Conservation (phyloP, 2,797 vertebrate genomes). For the Streptopelia turtur region DNA sequence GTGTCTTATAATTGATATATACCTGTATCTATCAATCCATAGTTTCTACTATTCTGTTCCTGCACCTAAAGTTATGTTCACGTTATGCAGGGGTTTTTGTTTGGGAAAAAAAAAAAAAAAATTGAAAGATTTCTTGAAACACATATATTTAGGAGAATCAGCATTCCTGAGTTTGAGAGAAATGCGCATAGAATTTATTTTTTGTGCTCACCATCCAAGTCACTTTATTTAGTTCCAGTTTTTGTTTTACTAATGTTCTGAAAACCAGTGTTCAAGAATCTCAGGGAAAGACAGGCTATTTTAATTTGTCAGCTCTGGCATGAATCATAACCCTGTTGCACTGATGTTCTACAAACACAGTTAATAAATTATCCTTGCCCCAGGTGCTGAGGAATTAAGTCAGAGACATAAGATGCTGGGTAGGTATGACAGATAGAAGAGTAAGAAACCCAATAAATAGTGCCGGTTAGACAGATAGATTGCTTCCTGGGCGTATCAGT, state of each 20-base stretch:
- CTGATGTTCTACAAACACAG: slow-evolving; percentile 20
- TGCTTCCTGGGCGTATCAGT: not conserved
- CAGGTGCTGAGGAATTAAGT: slow-evolving; percentile 21
- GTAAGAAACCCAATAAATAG: not conserved
- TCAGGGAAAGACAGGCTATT: not conserved
- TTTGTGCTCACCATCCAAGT: not conserved
- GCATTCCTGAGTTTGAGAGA: not conserved
- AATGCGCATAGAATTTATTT: not conserved
- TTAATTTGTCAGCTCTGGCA: slow-evolving; percentile 20
- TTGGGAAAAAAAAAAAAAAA: not conserved
- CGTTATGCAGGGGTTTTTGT: not conserved
- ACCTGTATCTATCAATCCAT: not conserved
- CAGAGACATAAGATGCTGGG: not conserved
- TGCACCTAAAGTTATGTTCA: not conserved
- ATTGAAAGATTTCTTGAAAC: not conserved
- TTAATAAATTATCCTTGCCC: slow-evolving; percentile 43
- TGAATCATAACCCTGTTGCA: slow-evolving; percentile 40
- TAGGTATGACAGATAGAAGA: slow-evolving; percentile 13
- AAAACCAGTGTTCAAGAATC: not conserved
- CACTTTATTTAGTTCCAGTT: not conserved
- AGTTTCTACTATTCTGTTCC: not conserved
- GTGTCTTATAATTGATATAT: not conserved
- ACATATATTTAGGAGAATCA: not conserved
- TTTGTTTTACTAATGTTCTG: not conserved
- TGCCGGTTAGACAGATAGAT: not conserved